Base-by-base conservation (phyloP, 2,888 invertebrate genomes). In the Allolobophora icterica region DNA sequence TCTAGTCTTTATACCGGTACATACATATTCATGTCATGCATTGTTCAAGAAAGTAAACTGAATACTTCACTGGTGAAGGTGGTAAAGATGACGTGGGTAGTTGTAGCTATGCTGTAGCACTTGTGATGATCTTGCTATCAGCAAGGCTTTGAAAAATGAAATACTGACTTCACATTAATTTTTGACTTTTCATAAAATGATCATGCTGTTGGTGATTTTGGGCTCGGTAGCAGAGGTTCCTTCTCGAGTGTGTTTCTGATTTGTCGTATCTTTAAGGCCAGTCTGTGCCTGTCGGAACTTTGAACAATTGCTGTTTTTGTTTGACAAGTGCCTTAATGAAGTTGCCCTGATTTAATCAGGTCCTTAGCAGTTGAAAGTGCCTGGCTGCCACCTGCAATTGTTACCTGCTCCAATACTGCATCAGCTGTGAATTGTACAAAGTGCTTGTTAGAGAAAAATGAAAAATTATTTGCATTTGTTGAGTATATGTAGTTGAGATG, bases 281-380 rank as follows among this genome's bases (percentile, higher is more conserved):
- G n/a, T 30, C n/a, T 0, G 71, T 71, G 58, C 58, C 24, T 5
- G 24, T 58, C 58, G 24, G n/a, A n/a, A n/a, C n/a, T n/a, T n/a
- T n/a, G 58, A 58, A 58, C 58, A 6, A 58, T 24, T 58, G 30
- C 30, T 58, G 58, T 58, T 58, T 11, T 71, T 71, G 71, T 71
- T 52, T n/a, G 71, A 71, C 8, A n/a, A 71, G 71, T 71, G 71
- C 71, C 71, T 71, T 71, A 71, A n/a, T 71, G 52, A 71, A 71
- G 71, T 71, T 71, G 71, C 71, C 30, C 71, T 71, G 71, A 71
- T 71, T 71, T n/a, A 13, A n/a, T 71, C 71, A 71, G n/a, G 71
- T 71, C n/a, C 71, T 30, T n/a, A 71, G 71, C 71, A 71, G 71
- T 71, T 71, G 71, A 71, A 71, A 71, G 71, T 71, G 71, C 71